Evolutionary conservation across 2,113 vertebrate species (phyloP).

Genomic region (Chionis minor): DNA sequence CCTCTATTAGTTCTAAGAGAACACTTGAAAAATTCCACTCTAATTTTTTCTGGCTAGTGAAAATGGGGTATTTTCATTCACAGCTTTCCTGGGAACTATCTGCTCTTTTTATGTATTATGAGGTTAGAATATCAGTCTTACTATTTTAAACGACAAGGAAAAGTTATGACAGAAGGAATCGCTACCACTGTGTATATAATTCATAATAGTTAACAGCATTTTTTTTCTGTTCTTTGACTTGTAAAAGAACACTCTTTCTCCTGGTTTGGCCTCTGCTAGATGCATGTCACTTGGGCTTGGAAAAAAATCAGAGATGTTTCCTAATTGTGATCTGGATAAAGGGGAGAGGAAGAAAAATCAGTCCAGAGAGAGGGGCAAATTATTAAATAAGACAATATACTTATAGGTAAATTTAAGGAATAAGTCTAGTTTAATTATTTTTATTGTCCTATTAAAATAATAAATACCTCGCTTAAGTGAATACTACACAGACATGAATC

Average conservation of each 20-base stretch:
- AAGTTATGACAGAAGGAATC: neutral
- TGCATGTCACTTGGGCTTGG: neutral
- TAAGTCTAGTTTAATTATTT: neutral
- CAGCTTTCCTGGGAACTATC: neutral
- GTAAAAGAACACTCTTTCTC: neutral
- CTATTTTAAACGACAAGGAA: neutral
- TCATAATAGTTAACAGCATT: neutral
- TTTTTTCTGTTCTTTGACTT: neutral
- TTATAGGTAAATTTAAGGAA: neutral
- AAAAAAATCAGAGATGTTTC: neutral
- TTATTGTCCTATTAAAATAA: neutral
- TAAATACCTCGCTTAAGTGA: neutral
- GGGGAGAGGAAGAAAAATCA: neutral
- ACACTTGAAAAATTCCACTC: neutral
- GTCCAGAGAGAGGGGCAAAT: accelerated
- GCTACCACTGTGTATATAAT: neutral
- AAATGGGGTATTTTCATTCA: neutral
- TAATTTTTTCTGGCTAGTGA: neutral
- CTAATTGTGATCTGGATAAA: neutral
- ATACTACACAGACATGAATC: neutral
- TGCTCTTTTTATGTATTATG: neutral
- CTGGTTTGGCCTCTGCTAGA: neutral
- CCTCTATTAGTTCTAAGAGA: neutral
- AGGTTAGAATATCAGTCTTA: neutral
- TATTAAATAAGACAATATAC: neutral